phyloP scores from a whole-genome alignment of 2,888 invertebrate genomes.

The Peribatodes rhomboidaria region DNA sequence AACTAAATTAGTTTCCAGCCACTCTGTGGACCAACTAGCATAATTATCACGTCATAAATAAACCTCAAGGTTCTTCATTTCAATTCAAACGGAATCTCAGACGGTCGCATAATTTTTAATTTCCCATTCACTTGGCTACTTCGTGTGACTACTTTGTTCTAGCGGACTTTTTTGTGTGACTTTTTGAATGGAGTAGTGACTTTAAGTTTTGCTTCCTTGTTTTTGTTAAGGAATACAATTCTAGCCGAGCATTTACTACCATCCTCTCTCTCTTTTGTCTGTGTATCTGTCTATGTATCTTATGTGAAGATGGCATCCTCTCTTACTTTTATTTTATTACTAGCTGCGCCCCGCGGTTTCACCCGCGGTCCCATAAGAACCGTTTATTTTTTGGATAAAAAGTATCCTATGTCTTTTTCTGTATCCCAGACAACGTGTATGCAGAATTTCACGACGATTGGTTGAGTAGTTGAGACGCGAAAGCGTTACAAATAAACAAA shows the following conservation, averaged over 20 bases:
- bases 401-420: no score
- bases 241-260: neutral
- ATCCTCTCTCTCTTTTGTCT: no score
- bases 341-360: no score
- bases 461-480: no score
- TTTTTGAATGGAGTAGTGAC: neutral
- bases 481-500: no score
- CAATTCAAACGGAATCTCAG: conserved; percentile 59
- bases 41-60: conserved; percentile 67
- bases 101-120: conserved; percentile 26
- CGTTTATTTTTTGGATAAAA: no score
- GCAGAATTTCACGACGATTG: no score
- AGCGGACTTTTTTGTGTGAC: conserved; percentile 14
- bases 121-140: conserved; percentile 20
- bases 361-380: no score
- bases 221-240: neutral
- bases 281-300: no score
- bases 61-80: conserved; percentile 64
- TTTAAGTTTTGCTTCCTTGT: neutral
- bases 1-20: conserved; percentile 50
- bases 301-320: no score
- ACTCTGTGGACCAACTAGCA: conserved; percentile 46
- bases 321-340: no score
- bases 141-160: conserved; percentile 7
- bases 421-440: no score